Evolutionary conservation across 2,797 vertebrate species (phyloP).

Genomic region (Prionace glauca): DNA sequence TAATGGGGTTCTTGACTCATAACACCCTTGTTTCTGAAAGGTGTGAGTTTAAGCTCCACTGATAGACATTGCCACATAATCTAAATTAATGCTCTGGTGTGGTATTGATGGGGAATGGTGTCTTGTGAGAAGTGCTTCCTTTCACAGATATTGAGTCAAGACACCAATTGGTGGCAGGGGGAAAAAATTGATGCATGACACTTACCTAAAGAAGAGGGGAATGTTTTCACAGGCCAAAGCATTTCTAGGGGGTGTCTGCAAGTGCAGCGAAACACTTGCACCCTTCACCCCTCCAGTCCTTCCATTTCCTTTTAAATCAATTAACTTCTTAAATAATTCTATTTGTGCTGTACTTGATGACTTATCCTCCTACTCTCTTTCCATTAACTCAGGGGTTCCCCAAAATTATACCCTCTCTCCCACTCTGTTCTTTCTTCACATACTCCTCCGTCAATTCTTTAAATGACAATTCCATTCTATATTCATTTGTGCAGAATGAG

Average conservation of each 20-base stretch:
- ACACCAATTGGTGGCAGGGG: background rate
- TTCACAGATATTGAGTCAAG: background rate
- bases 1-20: background rate
- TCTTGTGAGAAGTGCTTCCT: background rate
- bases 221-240: background rate
- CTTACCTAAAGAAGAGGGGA: background rate
- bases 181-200: background rate
- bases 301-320: background rate
- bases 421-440: background rate
- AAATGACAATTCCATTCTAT: background rate
- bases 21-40: background rate
- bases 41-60: background rate
- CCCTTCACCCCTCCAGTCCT: background rate
- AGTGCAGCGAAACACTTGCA: background rate
- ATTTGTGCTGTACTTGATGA: background rate
- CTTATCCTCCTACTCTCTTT: background rate
- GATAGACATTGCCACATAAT: background rate
- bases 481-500: background rate
- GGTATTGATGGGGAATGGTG: background rate
- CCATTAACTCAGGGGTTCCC: background rate
- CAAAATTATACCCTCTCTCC: background rate
- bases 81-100: background rate
- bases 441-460: background rate
- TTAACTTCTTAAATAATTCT: background rate
- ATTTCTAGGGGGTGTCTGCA: background rate